Base-by-base conservation (phyloP, 2,888 invertebrate genomes). In the Eupithecia dodoneata region DNA sequence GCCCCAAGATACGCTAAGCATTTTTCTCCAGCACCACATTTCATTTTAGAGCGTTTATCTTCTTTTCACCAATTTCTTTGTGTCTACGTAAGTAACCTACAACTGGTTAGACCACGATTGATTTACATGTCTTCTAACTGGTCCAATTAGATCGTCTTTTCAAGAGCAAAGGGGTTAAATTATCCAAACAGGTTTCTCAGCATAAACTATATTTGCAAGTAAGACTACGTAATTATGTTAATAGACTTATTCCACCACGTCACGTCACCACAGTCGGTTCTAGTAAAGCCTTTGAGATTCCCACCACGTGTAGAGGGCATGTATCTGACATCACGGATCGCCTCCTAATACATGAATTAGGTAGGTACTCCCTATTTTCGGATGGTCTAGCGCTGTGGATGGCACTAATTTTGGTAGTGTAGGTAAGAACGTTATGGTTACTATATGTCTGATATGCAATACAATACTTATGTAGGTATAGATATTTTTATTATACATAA, bases 281-380 rank as follows among this genome's bases (percentile, higher is more conserved):
- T n/a, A 30, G 30, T 63, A 63, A 63, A 63, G 63, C 30, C 30
- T 63, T 63, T 30, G 63, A 63, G 10, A 63, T 63, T 63, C 63
- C 63, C 30, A 18, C 9, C 63, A 63, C 63, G 63, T 30, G 63
- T 30, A 63, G 63, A 63, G 4, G 10, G 18, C 63, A 63, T 63
- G 30, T 30, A 30, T 63, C 12, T 30, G 63, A 63, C 63, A 63
- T 30, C 63, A 30, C 63, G 63, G 30, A 63, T 63, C 63, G 63
- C 63, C 63, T 63, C 10, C 30, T 30, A 63, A 63, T 63, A 63
- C 63, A 63, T 63, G 63, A 63, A 63, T 63, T 30, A 59, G 18
- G 10, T 18, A 15, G 52, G 52, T 18, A 55, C 9, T 9, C 12
- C 10, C 10, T 63, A 63, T 63, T 63, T 63, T 10, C 3, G 12